A percentile compares a stretch with the other conserved stretches of the same genome.
Conservation (phyloP, 2,888 invertebrate genomes). For the Tipula confusa region DNA sequence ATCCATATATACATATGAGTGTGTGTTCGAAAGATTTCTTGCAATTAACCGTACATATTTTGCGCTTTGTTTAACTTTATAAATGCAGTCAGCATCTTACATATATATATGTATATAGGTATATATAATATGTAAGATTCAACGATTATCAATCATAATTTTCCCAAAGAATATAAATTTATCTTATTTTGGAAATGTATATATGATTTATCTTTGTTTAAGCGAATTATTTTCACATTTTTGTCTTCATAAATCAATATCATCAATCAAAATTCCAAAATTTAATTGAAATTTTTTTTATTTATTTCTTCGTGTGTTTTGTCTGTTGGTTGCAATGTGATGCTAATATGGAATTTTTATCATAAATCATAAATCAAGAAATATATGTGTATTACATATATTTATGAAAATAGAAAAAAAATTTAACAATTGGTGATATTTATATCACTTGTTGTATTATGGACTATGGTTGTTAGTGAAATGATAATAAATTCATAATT, state of each 20-base stretch:
- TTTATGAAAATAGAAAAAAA: background rate
- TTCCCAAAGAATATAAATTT: slow-evolving; percentile 21
- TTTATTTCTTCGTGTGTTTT: background rate
- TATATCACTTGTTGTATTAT: background rate
- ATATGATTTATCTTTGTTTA: background rate
- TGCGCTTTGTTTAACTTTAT: background rate
- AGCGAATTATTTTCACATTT: slow-evolving; percentile 12
- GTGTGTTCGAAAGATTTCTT: background rate
- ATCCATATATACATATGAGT: background rate
- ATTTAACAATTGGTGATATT: background rate
- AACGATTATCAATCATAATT: background rate
- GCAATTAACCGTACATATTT: background rate
- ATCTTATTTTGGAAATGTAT: background rate
- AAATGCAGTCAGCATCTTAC: background rate
- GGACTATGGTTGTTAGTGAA: background rate
- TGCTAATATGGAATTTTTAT: slow-evolving; percentile 20
- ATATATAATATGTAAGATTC: background rate
- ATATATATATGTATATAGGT: background rate
- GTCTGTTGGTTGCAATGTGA: background rate
- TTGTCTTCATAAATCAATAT: slow-evolving; percentile 25
- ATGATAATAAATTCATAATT: slow-evolving; percentile 20
- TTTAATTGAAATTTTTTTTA: slow-evolving; percentile 25
- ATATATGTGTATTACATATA: background rate
- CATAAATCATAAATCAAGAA: background rate
- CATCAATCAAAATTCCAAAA: slow-evolving; percentile 20